These are phyloP conservation scores for Thalpophila matura DNA, from an alignment of 2,888 invertebrate species.

Conservation along the genomic window DNA sequence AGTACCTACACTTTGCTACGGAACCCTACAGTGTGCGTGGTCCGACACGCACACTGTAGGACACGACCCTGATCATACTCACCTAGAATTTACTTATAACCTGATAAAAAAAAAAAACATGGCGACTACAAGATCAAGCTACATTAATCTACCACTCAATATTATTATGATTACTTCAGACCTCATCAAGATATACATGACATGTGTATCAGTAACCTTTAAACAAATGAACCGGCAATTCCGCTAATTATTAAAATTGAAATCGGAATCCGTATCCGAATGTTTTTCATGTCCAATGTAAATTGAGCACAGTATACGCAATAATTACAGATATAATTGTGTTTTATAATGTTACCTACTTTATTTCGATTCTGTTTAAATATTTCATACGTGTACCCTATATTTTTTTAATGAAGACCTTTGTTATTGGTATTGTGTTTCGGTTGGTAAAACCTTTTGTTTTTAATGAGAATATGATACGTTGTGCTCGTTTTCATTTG, in stretches of 20 bases:
- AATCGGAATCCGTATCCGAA: slow-evolving; percentile 31
- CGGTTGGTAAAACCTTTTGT: slow-evolving; percentile 33
- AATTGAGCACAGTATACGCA: slow-evolving; percentile 30
- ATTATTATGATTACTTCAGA: neutral
- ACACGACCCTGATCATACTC: too few species aligned
- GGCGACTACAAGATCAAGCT: neutral
- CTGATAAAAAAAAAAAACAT: neutral
- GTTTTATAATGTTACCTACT: slow-evolving; percentile 30
- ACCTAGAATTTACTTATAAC: too few species aligned
- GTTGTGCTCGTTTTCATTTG: slow-evolving; percentile 2
- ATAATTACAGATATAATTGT: slow-evolving; percentile 52
- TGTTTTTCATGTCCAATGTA: slow-evolving; percentile 22
- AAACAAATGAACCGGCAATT: slow-evolving; percentile 8
- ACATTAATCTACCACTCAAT: neutral
- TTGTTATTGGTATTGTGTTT: slow-evolving; percentile 35
- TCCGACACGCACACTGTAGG: too few species aligned
- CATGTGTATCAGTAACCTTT: neutral
- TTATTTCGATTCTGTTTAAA: slow-evolving; percentile 42
- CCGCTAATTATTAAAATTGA: slow-evolving; percentile 46
- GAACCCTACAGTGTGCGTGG: too few species aligned
- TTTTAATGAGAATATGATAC: slow-evolving; percentile 50
- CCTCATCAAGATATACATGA: slow-evolving; percentile 22
- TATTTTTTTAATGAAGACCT: slow-evolving; percentile 49
- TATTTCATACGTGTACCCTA: slow-evolving; percentile 21
- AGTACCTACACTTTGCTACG: too few species aligned